phyloP scores from a whole-genome alignment of 2,113 vertebrate genomes.

The Steatornis caripensis region DNA sequence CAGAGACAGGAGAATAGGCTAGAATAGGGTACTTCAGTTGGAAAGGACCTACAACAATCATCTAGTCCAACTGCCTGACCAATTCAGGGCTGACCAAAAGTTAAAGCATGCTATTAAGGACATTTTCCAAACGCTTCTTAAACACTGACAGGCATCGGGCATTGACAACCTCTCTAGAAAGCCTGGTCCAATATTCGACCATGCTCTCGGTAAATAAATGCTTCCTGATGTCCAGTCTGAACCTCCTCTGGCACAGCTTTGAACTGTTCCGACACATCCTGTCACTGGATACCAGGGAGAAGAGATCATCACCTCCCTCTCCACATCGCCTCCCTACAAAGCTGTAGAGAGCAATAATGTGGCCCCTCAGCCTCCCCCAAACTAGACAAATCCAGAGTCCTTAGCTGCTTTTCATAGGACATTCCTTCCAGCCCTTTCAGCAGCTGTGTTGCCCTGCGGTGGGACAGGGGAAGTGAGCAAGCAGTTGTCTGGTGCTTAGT shows the following conservation, averaged over 20 bases:
- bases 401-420: too few species aligned
- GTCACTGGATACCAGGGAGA: too few species aligned
- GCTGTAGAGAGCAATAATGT: too few species aligned
- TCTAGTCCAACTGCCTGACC: not conserved
- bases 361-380: too few species aligned
- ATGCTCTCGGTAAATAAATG: not conserved
- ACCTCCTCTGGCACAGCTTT: not conserved
- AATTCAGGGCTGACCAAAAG: not conserved
- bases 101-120: not conserved
- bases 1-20: not conserved
- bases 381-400: too few species aligned
- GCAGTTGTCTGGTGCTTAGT: too few species aligned
- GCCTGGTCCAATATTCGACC: not conserved
- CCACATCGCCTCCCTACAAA: too few species aligned
- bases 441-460: not conserved
- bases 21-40: not conserved
- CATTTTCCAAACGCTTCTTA: not conserved
- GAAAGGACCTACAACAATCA: accelerated
- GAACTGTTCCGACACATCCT: not conserved
- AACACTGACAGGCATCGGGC: not conserved
- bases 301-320: too few species aligned
- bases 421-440: not conserved
- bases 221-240: not conserved
- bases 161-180: not conserved
- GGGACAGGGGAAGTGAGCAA: too few species aligned